Base-by-base conservation (phyloP, 2,113 vertebrate genomes). In the Chaenocephalus aceratus region DNA sequence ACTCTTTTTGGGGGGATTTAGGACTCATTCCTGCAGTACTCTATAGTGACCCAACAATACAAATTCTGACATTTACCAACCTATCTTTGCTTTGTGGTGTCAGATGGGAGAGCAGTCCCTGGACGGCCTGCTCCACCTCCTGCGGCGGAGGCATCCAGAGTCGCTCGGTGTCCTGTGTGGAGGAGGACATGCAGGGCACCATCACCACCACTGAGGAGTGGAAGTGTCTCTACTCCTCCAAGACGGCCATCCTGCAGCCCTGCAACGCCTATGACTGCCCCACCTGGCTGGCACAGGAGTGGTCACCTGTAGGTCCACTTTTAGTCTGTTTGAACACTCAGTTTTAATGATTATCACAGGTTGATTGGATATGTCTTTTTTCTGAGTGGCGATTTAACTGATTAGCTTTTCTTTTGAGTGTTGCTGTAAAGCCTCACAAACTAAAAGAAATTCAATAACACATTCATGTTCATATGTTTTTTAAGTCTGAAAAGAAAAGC, bases 31-130 rank as follows among this genome's bases (percentile, higher is more conserved):
- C 30, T 30, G 30, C 30, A 30, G 30, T 30, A 30, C 30, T 30
- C 30, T 4, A 30, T 30, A 30, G 15, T 46, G 41, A 63, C 18
- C 45, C 18, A 51, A 26, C 15, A 23, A 70, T 36, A 61, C 9
- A 56, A 44, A 46, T 23, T 46, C 18, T 69, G 16, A 52, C 23
- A 30, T n/a, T 36, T 46, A 48, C 8, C 48, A 11, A 1, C 10
- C 30, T 8, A 0, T 46, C 18, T 15, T 0, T 54, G 18, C 62
- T 21, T 46, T 61, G 41, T 36, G 10, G 87, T 85, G 60, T 81
- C 85, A 99, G 98, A 68, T 99, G 98, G 98, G 98, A 99, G 92
- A 97, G 95, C 88, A 97, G 97, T 61, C 98, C 97, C 0, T 99
- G 98, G 98, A 99, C 98, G 1, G 94, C 97, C 73, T 99, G 98